A percentile compares a stretch with the other conserved stretches of the same genome.
Conservation (phyloP, 2,888 invertebrate species). For the Cheilosia grossa region DNA sequence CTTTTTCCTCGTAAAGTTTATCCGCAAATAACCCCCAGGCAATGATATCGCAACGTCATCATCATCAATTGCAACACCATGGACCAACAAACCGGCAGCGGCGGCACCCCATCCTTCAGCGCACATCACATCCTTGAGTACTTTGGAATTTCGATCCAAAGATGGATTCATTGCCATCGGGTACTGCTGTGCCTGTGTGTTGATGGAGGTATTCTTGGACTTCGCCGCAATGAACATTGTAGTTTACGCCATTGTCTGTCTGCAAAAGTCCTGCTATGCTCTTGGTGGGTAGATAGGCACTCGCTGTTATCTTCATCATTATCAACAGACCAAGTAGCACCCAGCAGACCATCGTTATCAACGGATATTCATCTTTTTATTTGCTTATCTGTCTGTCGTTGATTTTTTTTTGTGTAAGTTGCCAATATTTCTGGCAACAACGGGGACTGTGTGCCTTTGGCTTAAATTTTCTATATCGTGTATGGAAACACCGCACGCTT, state of each 20-base stretch:
- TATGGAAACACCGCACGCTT: slow-evolving; percentile 44
- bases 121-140: slow-evolving; percentile 53
- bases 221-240: slow-evolving; percentile 31
- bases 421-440: slow-evolving; percentile 69
- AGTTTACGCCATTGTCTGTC: slow-evolving; percentile 57
- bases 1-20: slow-evolving; percentile 62
- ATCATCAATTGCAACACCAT: slow-evolving; percentile 53
- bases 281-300: background rate
- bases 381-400: slow-evolving; percentile 56
- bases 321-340: background rate
- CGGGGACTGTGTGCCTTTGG: slow-evolving; percentile 31
- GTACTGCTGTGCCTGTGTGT: slow-evolving; percentile 27
- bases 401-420: slow-evolving; percentile 31
- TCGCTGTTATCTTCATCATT: slow-evolving; percentile 38
- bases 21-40: slow-evolving; percentile 66
- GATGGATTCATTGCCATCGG: slow-evolving; percentile 70
- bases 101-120: slow-evolving; percentile 24
- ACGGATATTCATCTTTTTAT: slow-evolving; percentile 70
- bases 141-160: slow-evolving; percentile 51
- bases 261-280: slow-evolving; percentile 4
- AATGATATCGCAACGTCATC: slow-evolving; percentile 71
- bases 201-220: background rate
- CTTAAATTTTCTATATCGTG: slow-evolving; percentile 10
- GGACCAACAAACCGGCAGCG: slow-evolving; percentile 48
- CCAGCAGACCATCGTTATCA: slow-evolving; percentile 51